phyloP scores from a whole-genome alignment of 2,888 invertebrate genomes.

The Marasmarcha lunaedactyla region DNA sequence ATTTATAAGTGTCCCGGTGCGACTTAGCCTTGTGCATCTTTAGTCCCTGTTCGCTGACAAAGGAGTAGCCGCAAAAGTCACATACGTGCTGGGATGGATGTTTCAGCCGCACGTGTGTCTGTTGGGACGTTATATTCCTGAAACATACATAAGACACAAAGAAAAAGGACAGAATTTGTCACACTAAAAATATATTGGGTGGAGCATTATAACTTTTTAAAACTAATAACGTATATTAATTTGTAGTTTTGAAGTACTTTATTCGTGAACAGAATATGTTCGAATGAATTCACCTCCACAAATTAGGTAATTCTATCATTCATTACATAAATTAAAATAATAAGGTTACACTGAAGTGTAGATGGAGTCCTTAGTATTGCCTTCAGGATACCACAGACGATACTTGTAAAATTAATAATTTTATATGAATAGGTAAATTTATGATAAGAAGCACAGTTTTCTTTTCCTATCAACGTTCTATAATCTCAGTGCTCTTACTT shows the following conservation, averaged over 20 bases:
- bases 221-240: too few species aligned
- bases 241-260: too few species aligned
- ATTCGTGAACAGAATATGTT: too few species aligned
- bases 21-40: slow-evolving; percentile 16
- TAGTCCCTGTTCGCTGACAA: slow-evolving; percentile 22
- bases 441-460: not conserved
- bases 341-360: too few species aligned
- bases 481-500: slow-evolving; percentile 11
- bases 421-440: not conserved
- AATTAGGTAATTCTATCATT: too few species aligned
- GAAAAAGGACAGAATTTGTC: too few species aligned
- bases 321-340: too few species aligned
- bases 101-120: slow-evolving; percentile 19
- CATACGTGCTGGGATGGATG: slow-evolving; percentile 23
- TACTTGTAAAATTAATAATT: not conserved
- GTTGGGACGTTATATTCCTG: not conserved
- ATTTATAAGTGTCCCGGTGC: not conserved
- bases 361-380: too few species aligned
- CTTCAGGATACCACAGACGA: not conserved
- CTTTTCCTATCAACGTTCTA: too few species aligned
- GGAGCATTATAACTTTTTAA: too few species aligned
- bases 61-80: slow-evolving; percentile 21
- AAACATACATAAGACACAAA: not conserved
- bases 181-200: too few species aligned
- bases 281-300: too few species aligned